Conservation (phyloP, 2,888 invertebrate species). For the Pocota personata region DNA sequence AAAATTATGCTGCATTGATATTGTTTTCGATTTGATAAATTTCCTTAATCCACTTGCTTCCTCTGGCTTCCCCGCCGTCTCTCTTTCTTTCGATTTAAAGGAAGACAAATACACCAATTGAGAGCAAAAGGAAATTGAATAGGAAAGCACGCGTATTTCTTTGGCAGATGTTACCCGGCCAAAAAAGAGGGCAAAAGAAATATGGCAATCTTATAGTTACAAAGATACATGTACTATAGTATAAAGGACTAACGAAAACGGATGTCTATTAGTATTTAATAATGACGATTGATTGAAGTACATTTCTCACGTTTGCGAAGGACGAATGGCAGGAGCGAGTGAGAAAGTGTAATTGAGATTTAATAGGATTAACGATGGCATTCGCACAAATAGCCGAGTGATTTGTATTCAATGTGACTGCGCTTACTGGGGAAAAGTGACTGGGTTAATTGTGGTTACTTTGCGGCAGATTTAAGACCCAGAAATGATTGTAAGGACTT, state of each 20-base stretch:
- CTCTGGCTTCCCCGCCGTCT: neutral
- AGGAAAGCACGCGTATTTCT: slow-evolving; percentile 69
- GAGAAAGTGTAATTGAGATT: slow-evolving; percentile 68
- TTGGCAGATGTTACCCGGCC: slow-evolving; percentile 67
- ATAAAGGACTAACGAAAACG: slow-evolving; percentile 48
- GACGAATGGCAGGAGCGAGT: neutral
- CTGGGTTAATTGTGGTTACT: slow-evolving; percentile 44
- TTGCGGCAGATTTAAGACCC: neutral
- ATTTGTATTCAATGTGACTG: slow-evolving; percentile 54
- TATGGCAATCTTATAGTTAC: slow-evolving; percentile 10
- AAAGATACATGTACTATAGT: slow-evolving; percentile 2
- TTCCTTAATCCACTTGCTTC: slow-evolving; percentile 48
- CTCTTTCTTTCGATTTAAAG: slow-evolving; percentile 22
- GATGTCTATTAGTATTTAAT: slow-evolving; percentile 73
- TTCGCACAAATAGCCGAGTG: slow-evolving; percentile 63
- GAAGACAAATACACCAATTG: slow-evolving; percentile 43
- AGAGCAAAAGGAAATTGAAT: slow-evolving; percentile 53
- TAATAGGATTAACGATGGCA: slow-evolving; percentile 69
- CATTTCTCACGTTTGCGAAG: slow-evolving; percentile 49
- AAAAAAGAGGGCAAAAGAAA: slow-evolving; percentile 20
- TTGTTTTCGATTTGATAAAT: slow-evolving; percentile 73
- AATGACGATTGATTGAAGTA: slow-evolving; percentile 72
- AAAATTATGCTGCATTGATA: slow-evolving; percentile 71
- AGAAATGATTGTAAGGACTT: slow-evolving; percentile 7
- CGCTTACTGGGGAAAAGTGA: neutral